phyloP scores from a whole-genome alignment of 2,113 vertebrate genomes.

The Arenaria interpres region DNA sequence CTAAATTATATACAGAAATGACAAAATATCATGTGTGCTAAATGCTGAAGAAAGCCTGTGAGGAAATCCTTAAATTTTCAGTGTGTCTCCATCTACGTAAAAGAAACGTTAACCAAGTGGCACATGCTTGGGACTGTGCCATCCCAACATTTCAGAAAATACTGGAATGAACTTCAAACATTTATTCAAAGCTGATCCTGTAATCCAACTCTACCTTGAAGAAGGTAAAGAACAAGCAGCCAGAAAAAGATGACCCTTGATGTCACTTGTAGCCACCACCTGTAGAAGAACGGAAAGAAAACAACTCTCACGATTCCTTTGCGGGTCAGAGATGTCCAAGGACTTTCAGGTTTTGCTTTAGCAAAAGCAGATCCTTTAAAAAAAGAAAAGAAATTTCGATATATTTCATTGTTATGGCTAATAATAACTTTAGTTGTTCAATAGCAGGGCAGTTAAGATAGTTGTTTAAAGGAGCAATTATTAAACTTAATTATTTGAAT shows the following conservation, averaged over 20 bases:
- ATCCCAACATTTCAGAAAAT: neutral
- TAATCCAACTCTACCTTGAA: constrained; percentile 86
- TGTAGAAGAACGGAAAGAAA: constrained; percentile 97
- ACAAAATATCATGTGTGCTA: neutral
- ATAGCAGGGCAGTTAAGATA: neutral
- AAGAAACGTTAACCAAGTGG: neutral
- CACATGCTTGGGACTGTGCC: neutral
- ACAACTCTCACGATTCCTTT: constrained; percentile 97
- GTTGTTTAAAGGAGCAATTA: neutral
- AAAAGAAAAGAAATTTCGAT: neutral
- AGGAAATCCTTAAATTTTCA: neutral
- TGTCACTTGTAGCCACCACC: constrained; percentile 99
- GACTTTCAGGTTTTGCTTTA: constrained; percentile 98
- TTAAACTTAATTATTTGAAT: neutral
- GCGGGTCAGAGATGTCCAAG: constrained; percentile 96
- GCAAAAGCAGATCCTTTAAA: constrained; percentile 94
- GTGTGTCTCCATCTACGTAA: neutral
- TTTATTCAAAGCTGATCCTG: neutral
- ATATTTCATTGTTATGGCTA: neutral
- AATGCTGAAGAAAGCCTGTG: neutral
- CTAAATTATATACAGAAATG: neutral
- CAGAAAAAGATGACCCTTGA: constrained; percentile 93
- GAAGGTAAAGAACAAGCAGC: constrained; percentile 92
- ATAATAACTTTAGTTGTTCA: neutral
- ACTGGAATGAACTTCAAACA: neutral